Evolutionary conservation across 2,888 invertebrate species (phyloP), one percentile per base, ranked within the genome.

Genomic region (Scelioninae gen. 2): DNA sequence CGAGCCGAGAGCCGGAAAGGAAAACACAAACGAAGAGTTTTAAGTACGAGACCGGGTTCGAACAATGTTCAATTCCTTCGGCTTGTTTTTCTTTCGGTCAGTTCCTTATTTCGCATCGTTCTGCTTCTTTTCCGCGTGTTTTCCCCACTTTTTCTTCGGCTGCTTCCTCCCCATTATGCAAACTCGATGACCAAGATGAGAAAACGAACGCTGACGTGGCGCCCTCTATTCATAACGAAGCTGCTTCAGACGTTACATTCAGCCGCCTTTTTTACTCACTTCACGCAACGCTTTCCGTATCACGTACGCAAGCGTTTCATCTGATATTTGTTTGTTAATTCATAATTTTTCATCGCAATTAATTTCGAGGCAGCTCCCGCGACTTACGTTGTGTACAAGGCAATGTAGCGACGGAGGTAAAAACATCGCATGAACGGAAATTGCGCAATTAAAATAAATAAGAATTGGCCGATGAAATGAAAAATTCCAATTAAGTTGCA

Each of bases 1-100:
- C 50, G 31, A 28, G 37, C 18, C 53, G 41, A 13, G 10, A 25
- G 11, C 10, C 39, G 16, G 7, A n/a, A 63, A 35, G 7, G 43
- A 63, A 63, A 63, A 63, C 18, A 50, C 46, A 31, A 13, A 37
- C 50, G 31, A 46, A 18, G 22, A 50, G 48, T 50, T 61, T 61
- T 58, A 48, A 60, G 46, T 16, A 10, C 19, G 33, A 39, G 22
- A 41, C 37, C 22, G 45, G 22, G 18, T 57, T 67, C 39, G 43
- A 58, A 60, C 52, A 57, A 48, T 46, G 48, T 57, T 46, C 46
- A 48, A 48, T 45, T 48, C 35, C 52, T 39, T 35, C 57, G 39
- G 39, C 48, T 60, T 60, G 43, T 61, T 60, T 57, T 69, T 50
- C 50, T 52, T 52, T 25, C 53, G 19, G n/a, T 28, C 39, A 28